These are phyloP conservation scores for Phalacrocorax carbo DNA, from an alignment of 2,113 vertebrate genomes.

Conservation along the genomic window DNA sequence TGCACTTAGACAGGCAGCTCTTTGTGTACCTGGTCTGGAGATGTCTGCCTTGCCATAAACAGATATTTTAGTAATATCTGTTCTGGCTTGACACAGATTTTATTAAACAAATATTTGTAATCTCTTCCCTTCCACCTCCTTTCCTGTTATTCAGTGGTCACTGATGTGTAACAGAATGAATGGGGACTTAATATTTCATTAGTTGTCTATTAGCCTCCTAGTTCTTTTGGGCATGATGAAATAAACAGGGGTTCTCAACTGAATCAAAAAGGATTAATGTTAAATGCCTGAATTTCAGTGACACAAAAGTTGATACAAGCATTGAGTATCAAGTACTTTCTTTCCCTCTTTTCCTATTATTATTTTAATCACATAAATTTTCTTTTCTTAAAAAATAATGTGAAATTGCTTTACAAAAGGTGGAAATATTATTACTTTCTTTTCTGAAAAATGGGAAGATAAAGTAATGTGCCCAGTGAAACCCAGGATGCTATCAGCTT, in stretches of 20 bases:
- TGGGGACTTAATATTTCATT: neutral
- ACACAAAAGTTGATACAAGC: neutral
- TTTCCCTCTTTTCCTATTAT: neutral
- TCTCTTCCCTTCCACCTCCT: neutral
- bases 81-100: neutral
- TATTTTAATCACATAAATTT: neutral
- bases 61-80: neutral
- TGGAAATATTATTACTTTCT: neutral
- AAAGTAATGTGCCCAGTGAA: neutral
- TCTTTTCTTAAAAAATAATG: neutral
- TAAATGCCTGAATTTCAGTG: neutral
- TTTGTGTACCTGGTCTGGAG: neutral
- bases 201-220: neutral
- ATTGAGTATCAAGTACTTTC: neutral
- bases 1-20: neutral
- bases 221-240: neutral
- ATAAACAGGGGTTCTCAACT: neutral
- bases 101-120: neutral
- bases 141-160: neutral
- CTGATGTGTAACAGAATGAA: neutral
- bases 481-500: neutral
- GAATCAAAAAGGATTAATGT: neutral
- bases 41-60: neutral
- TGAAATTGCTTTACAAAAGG: neutral
- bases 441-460: neutral